Conservation (phyloP, 1,140 invertebrate genomes). For the Hycleus cichorii region DNA sequence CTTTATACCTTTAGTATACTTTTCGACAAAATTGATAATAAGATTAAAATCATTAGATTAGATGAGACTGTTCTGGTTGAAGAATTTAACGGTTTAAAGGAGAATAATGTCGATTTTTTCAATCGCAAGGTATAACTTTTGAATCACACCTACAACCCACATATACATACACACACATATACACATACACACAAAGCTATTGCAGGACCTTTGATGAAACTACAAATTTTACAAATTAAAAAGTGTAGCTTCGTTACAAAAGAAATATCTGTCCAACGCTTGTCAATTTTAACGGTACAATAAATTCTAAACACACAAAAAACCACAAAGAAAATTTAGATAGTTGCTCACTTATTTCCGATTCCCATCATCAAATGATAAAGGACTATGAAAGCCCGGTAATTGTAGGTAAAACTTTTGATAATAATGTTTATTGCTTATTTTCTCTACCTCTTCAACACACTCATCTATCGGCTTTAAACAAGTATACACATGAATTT, state of each 20-base stretch:
- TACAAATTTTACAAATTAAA: too few species aligned
- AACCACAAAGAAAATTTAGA: not conserved
- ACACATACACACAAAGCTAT: not conserved
- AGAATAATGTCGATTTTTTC: not conserved
- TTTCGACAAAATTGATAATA: not conserved
- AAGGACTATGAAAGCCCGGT: too few species aligned
- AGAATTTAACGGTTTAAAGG: not conserved
- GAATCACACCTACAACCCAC: not conserved
- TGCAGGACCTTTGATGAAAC: too few species aligned
- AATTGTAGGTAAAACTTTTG: too few species aligned
- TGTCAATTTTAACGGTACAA: conserved; percentile 34
- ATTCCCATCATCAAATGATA: not conserved
- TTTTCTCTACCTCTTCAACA: too few species aligned
- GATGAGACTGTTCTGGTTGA: not conserved
- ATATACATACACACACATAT: conserved; percentile 2
- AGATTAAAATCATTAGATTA: too few species aligned
- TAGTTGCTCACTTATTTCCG: conserved; percentile 19
- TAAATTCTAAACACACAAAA: conserved; percentile 23
- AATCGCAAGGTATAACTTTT: conserved; percentile 7
- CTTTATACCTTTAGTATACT: conserved; percentile 11
- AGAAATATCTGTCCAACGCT: conserved; percentile 32
- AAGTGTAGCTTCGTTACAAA: not conserved
- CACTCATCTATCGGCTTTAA: too few species aligned
- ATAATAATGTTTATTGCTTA: too few species aligned
- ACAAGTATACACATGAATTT: too few species aligned